phyloP scores from a whole-genome alignment of 2,113 vertebrate species.

The Pedionomus torquatus region DNA sequence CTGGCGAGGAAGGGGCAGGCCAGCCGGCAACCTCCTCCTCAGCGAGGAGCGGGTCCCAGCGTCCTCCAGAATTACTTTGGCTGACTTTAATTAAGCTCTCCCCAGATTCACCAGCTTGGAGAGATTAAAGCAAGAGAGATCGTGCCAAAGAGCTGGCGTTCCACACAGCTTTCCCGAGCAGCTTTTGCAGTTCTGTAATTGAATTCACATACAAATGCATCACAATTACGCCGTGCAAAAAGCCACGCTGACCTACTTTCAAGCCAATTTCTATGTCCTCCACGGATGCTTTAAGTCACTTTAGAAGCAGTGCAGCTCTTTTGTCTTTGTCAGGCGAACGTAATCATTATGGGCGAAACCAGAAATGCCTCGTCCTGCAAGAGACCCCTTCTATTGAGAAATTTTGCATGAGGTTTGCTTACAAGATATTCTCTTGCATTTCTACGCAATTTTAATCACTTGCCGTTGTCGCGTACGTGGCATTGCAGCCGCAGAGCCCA shows the following conservation, averaged over 20 bases:
- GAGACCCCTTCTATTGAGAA: background rate
- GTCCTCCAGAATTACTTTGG: background rate
- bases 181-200: background rate
- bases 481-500: background rate
- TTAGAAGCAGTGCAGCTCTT: slow-evolving; percentile 20
- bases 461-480: no score
- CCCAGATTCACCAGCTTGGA: background rate
- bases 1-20: rapidly evolving
- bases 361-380: slow-evolving; percentile 10
- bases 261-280: slow-evolving; percentile 19
- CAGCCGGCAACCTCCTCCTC: no score
- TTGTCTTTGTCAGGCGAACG: slow-evolving; percentile 20
- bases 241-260: slow-evolving; percentile 57
- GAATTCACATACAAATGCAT: background rate
- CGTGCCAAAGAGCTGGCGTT: background rate
- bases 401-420: background rate
- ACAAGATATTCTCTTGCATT: background rate
- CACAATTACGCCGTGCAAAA: background rate
- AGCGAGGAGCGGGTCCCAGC: no score
- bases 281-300: slow-evolving; percentile 25
- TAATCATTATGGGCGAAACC: background rate
- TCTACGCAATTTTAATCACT: background rate
- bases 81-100: background rate
- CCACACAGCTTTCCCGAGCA: background rate
- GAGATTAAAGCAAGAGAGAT: background rate